Evolutionary conservation across 2,113 vertebrate species (phyloP), one percentile per base, ranked within the genome.

Genomic region (Malurus melanocephalus): DNA sequence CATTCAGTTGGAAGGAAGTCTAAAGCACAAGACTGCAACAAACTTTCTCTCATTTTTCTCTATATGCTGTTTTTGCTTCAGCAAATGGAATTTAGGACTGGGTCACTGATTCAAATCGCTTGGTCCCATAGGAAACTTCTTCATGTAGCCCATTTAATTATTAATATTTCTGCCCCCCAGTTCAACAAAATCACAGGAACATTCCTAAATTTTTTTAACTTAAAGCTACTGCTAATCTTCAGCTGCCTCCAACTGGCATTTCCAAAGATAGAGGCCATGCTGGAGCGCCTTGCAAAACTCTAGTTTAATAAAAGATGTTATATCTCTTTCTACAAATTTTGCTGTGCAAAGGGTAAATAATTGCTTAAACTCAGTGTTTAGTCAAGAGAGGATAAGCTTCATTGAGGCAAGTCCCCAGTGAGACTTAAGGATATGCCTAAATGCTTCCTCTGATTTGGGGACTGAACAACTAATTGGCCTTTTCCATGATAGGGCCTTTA

Each of bases 1-100:
- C 61, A 60, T 20, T 83, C 77, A 40, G 11, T 32, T 94, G 61
- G 52, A 85, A 89, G 64, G 51, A 85, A 59, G 30, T 69, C 48
- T 23, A 68, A 88, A 85, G 43, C n/a, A 16, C 22, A 91, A 55
- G 69, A 55, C 62, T 76, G 35, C 35, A 23, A 62, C n/a, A 65
- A 93, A 86, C 80, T 86, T 83, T 33, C 38, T 67, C 51, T 88
- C 49, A 12, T 75, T 92, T 92, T 85, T 22, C 75, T 61, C 68
- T 42, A 20, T 61, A 35, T 2, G 38, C 77, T 55, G 40, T 32
- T 84, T 92, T 81, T 91, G 40, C 64, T 94, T 69, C 83, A 81
- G 66, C 60, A 93, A 84, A 78, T 73, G 75, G 64, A 92, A 87
- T 89, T 89, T 89, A 90, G 62, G 87, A 87, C 43, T 59, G 52